Percentiles rank a stretch among this genome's conserved stretches.
Evolutionary conservation across 2,888 invertebrate genomes (phyloP).

Genomic region (Stenchaetothrips biformis): DNA sequence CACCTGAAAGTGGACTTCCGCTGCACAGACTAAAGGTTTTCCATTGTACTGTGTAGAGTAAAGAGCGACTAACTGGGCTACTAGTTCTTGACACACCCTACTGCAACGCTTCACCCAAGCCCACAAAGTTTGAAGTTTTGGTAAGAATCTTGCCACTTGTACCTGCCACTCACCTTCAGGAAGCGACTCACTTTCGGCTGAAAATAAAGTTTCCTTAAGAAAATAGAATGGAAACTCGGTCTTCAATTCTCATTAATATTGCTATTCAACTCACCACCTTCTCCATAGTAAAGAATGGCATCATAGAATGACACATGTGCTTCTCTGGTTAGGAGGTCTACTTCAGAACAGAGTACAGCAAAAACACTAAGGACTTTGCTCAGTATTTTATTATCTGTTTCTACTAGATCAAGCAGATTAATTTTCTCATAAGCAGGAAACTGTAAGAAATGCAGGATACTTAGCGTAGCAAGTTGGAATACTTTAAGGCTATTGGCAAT

Average conservation of each 20-base stretch:
- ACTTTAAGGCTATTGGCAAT: not conserved
- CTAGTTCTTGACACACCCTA: slow-evolving; percentile 63
- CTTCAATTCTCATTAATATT: not conserved
- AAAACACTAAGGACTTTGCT: slow-evolving; percentile 75
- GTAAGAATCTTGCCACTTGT: not conserved
- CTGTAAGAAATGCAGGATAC: slow-evolving; percentile 36
- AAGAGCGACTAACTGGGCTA: slow-evolving; percentile 70
- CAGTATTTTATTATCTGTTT: slow-evolving; percentile 76
- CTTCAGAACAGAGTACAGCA: slow-evolving; percentile 72
- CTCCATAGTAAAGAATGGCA: slow-evolving; percentile 62
- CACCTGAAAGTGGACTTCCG: slow-evolving; percentile 42
- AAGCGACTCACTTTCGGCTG: not conserved
- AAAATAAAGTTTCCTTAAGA: not conserved
- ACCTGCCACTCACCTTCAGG: slow-evolving; percentile 10
- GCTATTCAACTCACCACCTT: slow-evolving; percentile 48
- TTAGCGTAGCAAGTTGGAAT: not conserved
- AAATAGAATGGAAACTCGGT: not conserved
- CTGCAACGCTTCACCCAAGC: slow-evolving; percentile 66
- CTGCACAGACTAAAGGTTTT: slow-evolving; percentile 42
- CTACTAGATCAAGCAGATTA: slow-evolving; percentile 63
- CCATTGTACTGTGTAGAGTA: slow-evolving; percentile 49
- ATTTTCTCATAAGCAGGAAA: slow-evolving; percentile 58
- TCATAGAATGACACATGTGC: slow-evolving; percentile 57
- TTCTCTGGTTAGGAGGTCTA: slow-evolving; percentile 61
- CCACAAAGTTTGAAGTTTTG: slow-evolving; percentile 47